Base-by-base conservation (phyloP, 2,797 vertebrate genomes). In the Thalassophryne amazonica region DNA sequence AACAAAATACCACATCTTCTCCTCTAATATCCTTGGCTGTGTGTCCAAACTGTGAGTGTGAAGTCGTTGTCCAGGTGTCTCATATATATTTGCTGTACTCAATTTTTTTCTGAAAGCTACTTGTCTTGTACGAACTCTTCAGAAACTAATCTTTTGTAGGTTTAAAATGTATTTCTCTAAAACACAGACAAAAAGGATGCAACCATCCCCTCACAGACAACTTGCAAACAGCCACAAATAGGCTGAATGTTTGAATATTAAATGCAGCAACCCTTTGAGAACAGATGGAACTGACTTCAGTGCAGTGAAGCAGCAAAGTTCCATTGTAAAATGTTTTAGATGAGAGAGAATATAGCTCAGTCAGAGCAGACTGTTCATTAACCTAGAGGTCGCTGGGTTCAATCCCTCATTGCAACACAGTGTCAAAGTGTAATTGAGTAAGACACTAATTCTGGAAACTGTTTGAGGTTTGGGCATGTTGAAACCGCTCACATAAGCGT, bases 1-100 rank as follows among this genome's bases (percentile, higher is more conserved):
- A 51, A 42, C 37, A 38, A 19, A 69, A 42, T n/a, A 52, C 46
- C 22, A 15, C 38, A 53, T 39, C 39, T 23, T 73, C 47, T 47
- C 9, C 73, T 61, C 49, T 40, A 36, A 50, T 42, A 17, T 15
- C 19, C 28, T 41, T 37, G 3, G 2, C 16, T 32, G 17, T 29
- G 36, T 40, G 23, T 30, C 17, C 40, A 40, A 21, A 6, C 23
- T 25, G 31, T 23, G 34, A 58, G 51, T 47, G 19, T 51, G 31
- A 32, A 64, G 13, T 45, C 57, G 35, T 18, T 47, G 43, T 46
- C 32, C 51, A 51, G 41, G 30, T 34, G 13, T 25, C 15, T 60
- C 29, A 46, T 54, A 64, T 61, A 17, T 15, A 41, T 63, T 28
- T 48, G 9, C 47, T 24, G 7, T 38, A 61, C 18, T 30, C 7